These are phyloP conservation scores for Aleiodes testaceus DNA, from an alignment of 2,888 invertebrate genomes.

Conservation along the genomic window DNA sequence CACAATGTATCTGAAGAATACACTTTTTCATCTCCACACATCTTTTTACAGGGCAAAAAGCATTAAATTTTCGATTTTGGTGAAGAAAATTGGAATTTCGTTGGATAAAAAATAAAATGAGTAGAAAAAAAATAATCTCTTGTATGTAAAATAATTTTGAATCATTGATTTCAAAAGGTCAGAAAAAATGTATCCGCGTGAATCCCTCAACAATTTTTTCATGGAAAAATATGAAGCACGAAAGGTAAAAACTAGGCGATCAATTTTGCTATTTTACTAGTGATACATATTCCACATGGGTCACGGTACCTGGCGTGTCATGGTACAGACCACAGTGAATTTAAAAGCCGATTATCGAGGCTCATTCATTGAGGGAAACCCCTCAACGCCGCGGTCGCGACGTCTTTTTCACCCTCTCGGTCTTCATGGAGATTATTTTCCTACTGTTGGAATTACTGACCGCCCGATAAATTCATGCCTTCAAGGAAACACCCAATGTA, in stretches of 20 bases:
- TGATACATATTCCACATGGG: not conserved
- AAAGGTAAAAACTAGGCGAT: not conserved
- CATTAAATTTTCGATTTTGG: no score
- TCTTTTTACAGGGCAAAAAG: no score
- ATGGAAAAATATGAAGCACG: not conserved
- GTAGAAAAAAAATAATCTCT: no score
- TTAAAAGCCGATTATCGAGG: slow-evolving; percentile 22
- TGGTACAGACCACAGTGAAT: slow-evolving; percentile 8
- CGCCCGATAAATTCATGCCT: no score
- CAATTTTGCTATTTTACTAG: slow-evolving; percentile 8
- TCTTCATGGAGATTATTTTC: not conserved
- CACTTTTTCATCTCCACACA: no score
- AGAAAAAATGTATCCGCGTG: no score
- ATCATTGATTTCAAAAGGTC: no score
- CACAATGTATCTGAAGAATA: not conserved
- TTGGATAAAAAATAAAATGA: no score
- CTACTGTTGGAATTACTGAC: not conserved
- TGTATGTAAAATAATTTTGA: no score
- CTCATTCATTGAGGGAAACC: slow-evolving; percentile 19
- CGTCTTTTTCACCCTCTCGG: not conserved
- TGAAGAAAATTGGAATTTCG: no score
- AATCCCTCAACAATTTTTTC: not conserved
- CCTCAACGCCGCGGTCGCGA: not conserved
- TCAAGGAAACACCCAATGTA: no score
- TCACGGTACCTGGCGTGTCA: slow-evolving; percentile 23